These are phyloP conservation scores for Troides aeacus DNA, from an alignment of 2,888 invertebrate species.

Conservation along the genomic window DNA sequence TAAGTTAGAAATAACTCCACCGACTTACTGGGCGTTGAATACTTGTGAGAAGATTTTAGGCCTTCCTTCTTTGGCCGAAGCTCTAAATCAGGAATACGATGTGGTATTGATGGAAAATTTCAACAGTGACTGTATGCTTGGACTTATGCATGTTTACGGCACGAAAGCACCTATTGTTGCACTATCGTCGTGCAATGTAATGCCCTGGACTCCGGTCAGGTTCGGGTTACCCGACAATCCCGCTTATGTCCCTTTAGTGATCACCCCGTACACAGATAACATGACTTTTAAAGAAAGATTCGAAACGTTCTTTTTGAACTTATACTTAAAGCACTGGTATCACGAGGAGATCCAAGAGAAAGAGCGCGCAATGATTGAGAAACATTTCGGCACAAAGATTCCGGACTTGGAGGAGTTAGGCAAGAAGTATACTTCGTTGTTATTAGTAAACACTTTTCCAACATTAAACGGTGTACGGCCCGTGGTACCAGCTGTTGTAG, in stretches of 20 bases:
- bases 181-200: constrained; percentile 66
- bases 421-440: constrained; percentile 67
- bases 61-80: constrained; percentile 36
- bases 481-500: constrained; percentile 78
- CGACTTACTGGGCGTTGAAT: constrained; percentile 34
- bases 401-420: constrained; percentile 75
- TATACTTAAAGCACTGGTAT: constrained; percentile 35
- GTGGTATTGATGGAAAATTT: constrained; percentile 76
- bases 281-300: constrained; percentile 63
- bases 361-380: constrained; percentile 64
- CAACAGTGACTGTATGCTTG: constrained; percentile 77
- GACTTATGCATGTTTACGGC: constrained; percentile 66
- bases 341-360: constrained; percentile 52
- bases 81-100: constrained; percentile 64
- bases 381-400: constrained; percentile 68
- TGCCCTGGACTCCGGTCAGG: constrained; percentile 64
- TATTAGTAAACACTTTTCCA: constrained; percentile 82
- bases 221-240: constrained; percentile 56
- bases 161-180: constrained; percentile 69
- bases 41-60: constrained; percentile 39
- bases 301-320: constrained; percentile 35
- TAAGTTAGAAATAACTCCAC: constrained; percentile 24
- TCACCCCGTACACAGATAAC: constrained; percentile 54
- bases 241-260: constrained; percentile 64
- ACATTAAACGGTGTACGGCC: constrained; percentile 80